These are phyloP conservation scores for Halocaridina rubra DNA, from an alignment of 2,888 invertebrate genomes.

Conservation along the genomic window DNA sequence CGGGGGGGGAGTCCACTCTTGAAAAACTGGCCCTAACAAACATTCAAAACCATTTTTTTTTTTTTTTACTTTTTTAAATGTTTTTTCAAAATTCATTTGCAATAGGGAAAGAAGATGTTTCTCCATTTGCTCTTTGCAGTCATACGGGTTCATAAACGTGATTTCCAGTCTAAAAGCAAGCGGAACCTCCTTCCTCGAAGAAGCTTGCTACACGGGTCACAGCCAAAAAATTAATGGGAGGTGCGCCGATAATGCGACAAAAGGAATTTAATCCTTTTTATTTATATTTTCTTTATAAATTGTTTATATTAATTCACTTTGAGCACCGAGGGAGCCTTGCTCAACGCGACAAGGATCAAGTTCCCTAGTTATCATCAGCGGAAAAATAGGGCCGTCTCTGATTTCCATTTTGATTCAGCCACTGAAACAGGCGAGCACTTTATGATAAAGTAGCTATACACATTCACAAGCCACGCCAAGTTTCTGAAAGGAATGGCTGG, in stretches of 20 bases:
- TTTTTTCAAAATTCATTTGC: no score
- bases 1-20: no score
- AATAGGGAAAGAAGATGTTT: no score
- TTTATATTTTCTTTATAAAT: neutral
- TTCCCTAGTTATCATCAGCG: neutral
- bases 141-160: neutral
- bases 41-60: neutral
- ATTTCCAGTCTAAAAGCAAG: conserved; percentile 1
- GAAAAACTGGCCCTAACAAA: neutral
- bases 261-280: conserved; percentile 16
- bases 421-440: conserved; percentile 25
- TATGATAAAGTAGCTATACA: conserved; percentile 6
- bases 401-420: conserved; percentile 40
- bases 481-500: conserved; percentile 1
- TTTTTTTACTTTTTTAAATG: no score
- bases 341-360: neutral
- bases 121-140: no score
- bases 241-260: conserved; percentile 44
- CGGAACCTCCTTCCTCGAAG: conserved; percentile 22
- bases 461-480: conserved; percentile 7
- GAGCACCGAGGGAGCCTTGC: conserved; percentile 14
- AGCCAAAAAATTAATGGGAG: conserved; percentile 42
- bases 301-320: conserved; percentile 9
- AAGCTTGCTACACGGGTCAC: conserved; percentile 40
- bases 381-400: neutral